Evolutionary conservation across 30 jellyfish, hydroid and myxozoan genomes (phyloP).

Genomic region (Nemopilema nomurai): DNA sequence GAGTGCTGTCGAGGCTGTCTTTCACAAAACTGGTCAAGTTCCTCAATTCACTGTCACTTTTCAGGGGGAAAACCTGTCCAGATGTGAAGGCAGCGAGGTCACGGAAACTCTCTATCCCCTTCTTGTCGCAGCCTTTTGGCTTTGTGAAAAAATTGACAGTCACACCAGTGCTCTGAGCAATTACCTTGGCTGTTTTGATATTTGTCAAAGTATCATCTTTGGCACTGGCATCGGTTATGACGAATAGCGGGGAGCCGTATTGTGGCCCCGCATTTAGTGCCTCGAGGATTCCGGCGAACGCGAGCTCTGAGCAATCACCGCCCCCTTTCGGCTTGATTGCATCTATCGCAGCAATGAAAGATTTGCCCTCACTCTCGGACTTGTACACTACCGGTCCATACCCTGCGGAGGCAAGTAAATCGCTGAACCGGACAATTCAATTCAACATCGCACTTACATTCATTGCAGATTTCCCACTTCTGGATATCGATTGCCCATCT

Average conservation of each 20-base stretch:
- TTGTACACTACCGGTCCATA: constrained; percentile 75
- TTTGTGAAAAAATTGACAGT: constrained; percentile 79
- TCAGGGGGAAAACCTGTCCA: constrained; percentile 78
- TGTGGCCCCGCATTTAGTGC: constrained; percentile 90
- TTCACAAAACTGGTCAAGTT: constrained; percentile 50
- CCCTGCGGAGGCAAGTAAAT: constrained; percentile 1
- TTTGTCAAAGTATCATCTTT: constrained; percentile 77
- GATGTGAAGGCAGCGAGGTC: constrained; percentile 85
- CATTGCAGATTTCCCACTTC: not conserved
- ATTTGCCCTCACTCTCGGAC: constrained; percentile 57
- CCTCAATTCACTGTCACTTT: constrained; percentile 48
- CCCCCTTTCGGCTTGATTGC: constrained; percentile 72
- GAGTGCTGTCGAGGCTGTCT: constrained; percentile 60
- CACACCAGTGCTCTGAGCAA: constrained; percentile 79
- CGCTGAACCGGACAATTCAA: not conserved
- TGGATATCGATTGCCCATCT: no score
- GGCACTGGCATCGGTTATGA: constrained; percentile 94
- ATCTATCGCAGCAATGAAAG: constrained; percentile 56
- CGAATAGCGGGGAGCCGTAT: constrained; percentile 82
- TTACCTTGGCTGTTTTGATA: constrained; percentile 66
- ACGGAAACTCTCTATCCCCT: constrained; percentile 65
- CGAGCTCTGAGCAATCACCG: constrained; percentile 88
- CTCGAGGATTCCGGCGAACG: constrained; percentile 81
- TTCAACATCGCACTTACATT: not conserved
- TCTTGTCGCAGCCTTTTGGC: constrained; percentile 73